phyloP scores from a whole-genome alignment of 2,113 vertebrate genomes.

The Geothlypis trichas region DNA sequence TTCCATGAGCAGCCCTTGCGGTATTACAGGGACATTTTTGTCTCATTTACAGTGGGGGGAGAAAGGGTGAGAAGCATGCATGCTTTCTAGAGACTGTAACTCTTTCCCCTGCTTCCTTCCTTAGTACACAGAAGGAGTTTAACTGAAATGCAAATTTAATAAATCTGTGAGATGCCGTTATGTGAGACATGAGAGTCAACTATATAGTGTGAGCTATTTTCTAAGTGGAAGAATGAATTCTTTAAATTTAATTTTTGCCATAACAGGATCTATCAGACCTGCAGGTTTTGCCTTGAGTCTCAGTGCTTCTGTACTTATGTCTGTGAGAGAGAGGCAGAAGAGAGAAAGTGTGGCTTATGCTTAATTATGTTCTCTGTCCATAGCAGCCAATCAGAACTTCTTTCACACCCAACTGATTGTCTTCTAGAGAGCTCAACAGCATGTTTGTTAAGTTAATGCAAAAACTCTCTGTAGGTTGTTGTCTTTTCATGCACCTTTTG shows the following conservation, averaged over 20 bases:
- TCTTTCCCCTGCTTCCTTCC: too few relatives aligned
- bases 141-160: not conserved
- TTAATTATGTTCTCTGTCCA: not conserved
- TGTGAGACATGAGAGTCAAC: not conserved
- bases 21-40: not conserved
- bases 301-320: rapidly evolving
- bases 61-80: not conserved
- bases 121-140: not conserved
- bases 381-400: not conserved
- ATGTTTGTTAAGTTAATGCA: not conserved
- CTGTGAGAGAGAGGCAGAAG: not conserved
- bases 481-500: not conserved
- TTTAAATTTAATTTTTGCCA: not conserved
- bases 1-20: not conserved
- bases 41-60: not conserved
- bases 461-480: not conserved
- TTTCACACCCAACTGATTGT: not conserved
- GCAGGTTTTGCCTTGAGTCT: not conserved
- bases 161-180: not conserved
- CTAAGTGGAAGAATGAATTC: not conserved
- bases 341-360: not conserved
- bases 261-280: not conserved
- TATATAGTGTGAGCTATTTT: not conserved
- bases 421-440: not conserved
- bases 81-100: not conserved